Conservation (phyloP, 2,888 invertebrate genomes). For the Drosophila atripex region DNA sequence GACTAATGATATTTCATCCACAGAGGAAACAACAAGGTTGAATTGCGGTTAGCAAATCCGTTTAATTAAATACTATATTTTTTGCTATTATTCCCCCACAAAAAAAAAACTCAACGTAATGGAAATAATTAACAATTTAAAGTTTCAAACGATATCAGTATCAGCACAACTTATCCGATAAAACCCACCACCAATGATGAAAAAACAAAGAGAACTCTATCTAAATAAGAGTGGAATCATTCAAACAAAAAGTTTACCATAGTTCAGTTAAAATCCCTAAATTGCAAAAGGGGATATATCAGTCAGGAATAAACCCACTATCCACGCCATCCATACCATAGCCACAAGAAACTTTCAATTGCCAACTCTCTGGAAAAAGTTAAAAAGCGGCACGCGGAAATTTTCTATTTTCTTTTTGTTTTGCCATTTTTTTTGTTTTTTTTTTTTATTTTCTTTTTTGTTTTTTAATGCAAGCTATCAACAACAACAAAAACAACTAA, state of each 20-base stretch:
- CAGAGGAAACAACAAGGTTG: slow-evolving; percentile 36
- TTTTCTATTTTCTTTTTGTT: slow-evolving; percentile 42
- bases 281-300: slow-evolving; percentile 33
- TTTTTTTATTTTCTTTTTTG: slow-evolving; percentile 29
- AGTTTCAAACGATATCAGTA: neutral
- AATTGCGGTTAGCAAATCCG: slow-evolving; percentile 26
- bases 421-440: slow-evolving; percentile 8
- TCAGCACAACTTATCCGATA: slow-evolving; percentile 3
- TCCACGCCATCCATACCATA: neutral
- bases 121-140: slow-evolving; percentile 1
- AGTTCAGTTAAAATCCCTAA: slow-evolving; percentile 46
- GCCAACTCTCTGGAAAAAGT: slow-evolving; percentile 45
- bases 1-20: slow-evolving; percentile 27
- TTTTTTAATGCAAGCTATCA: slow-evolving; percentile 23
- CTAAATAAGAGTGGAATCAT: slow-evolving; percentile 29
- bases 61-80: slow-evolving; percentile 30
- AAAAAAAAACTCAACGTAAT: neutral
- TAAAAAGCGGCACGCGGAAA: slow-evolving; percentile 48
- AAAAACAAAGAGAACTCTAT: slow-evolving; percentile 23
- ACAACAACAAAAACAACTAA: slow-evolving; percentile 38
- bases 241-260: slow-evolving; percentile 40
- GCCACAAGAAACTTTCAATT: slow-evolving; percentile 45
- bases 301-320: neutral
- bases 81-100: neutral
- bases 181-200: neutral